Percentiles rank a stretch among this genome's conserved stretches.
These are phyloP conservation scores for Triops longicaudatus DNA, from an alignment of 1,140 invertebrate genomes.

Conservation along the genomic window DNA sequence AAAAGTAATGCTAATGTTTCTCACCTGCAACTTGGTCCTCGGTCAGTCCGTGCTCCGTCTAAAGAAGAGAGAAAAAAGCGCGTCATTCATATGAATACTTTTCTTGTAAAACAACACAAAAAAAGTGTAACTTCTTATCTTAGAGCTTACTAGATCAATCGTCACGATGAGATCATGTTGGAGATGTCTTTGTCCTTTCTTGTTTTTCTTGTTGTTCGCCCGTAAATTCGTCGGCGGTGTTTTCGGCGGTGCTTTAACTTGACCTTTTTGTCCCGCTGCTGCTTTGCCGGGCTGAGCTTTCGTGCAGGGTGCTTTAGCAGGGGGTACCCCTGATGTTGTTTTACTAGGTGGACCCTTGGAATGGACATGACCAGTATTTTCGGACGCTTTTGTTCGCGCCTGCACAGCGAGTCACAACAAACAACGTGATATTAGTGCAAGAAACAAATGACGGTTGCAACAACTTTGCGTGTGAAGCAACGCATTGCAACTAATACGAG, in stretches of 20 bases:
- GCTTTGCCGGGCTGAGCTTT: background rate
- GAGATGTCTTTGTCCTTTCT: slow-evolving; percentile 68
- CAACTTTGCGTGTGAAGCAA: background rate
- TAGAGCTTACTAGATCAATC: slow-evolving; percentile 62
- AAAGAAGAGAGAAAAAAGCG: slow-evolving; percentile 42
- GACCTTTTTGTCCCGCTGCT: slow-evolving; percentile 40
- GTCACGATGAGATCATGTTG: slow-evolving; percentile 72
- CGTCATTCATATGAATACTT: background rate
- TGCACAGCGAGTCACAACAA: background rate
- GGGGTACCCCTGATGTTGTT: background rate
- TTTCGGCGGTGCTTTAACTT: slow-evolving; percentile 35
- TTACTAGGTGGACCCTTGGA: background rate
- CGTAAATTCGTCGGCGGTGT: slow-evolving; percentile 31
- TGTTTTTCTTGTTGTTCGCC: slow-evolving; percentile 49
- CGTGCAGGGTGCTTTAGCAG: background rate
- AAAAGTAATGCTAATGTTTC: slow-evolving; percentile 29
- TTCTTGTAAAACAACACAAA: background rate
- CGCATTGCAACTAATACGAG: background rate
- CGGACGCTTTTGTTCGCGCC: slow-evolving; percentile 9
- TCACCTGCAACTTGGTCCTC: slow-evolving; percentile 74
- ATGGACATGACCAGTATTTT: background rate
- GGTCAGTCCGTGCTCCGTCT: slow-evolving; percentile 75
- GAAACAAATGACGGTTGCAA: background rate
- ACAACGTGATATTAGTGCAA: background rate
- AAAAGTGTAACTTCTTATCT: no score